A percentile compares a stretch with the other conserved stretches of the same genome.
phyloP scores from a whole-genome alignment of 2,888 invertebrate species.

The Drosophila paranaensis region DNA sequence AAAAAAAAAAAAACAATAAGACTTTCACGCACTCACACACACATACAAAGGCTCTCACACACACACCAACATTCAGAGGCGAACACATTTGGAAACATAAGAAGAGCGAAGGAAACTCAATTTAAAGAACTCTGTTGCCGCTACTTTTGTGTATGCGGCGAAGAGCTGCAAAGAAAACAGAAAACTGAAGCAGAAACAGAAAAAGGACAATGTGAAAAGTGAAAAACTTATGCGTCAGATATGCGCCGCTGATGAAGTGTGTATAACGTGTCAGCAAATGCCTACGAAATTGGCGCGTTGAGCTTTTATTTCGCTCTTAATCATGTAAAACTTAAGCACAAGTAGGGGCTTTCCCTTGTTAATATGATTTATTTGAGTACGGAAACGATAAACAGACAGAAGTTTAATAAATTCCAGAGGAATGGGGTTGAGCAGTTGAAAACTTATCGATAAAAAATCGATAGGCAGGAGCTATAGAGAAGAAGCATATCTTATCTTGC shows the following conservation, averaged over 20 bases:
- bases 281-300: constrained; percentile 3
- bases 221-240: constrained; percentile 17
- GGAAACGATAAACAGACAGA: too few species aligned
- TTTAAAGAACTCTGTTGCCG: constrained; percentile 46
- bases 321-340: background rate
- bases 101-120: constrained; percentile 46
- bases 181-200: constrained; percentile 1
- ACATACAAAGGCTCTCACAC: constrained; percentile 4
- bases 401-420: background rate
- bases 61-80: background rate
- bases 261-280: constrained; percentile 10
- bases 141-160: constrained; percentile 36
- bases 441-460: background rate
- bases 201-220: constrained; percentile 23
- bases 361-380: background rate
- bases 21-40: constrained; percentile 20
- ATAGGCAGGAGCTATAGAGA: background rate
- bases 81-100: constrained; percentile 28
- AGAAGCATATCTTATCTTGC: background rate
- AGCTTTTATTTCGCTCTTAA: background rate
- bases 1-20: constrained; percentile 12
- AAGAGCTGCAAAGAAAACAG: constrained; percentile 9
- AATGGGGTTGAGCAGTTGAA: background rate
- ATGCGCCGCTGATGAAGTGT: constrained; percentile 19
- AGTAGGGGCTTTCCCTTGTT: constrained; percentile 4